Conservation (phyloP, 1,140 invertebrate species). For the Potamilus streckersoni region DNA sequence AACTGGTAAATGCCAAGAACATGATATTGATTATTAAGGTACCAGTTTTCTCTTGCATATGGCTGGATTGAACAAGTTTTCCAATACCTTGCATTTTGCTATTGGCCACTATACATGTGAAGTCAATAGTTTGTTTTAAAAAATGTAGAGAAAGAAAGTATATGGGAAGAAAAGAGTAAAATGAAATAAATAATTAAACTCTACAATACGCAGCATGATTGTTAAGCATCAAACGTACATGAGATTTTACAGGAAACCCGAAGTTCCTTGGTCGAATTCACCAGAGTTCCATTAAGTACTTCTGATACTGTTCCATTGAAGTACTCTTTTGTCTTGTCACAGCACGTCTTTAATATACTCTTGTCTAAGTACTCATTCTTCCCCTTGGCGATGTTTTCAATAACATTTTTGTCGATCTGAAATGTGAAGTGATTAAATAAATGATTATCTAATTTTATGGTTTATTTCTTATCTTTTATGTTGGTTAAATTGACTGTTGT, state of each 20-base stretch:
- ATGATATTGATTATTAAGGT: not conserved
- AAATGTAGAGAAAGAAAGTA: no score
- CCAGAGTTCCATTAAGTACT: not conserved
- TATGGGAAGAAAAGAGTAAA: not conserved
- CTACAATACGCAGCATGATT: not conserved
- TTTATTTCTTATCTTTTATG: not conserved
- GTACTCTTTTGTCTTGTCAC: no score
- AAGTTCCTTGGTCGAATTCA: not conserved
- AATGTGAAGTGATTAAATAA: not conserved
- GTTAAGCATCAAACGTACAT: conserved; percentile 4
- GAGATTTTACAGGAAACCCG: conserved; percentile 4
- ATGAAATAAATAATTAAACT: not conserved
- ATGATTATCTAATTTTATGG: not conserved
- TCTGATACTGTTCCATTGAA: not conserved
- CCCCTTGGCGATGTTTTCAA: conserved; percentile 29
- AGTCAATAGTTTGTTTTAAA: not conserved
- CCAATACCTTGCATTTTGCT: not conserved
- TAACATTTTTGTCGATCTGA: conserved; percentile 31
- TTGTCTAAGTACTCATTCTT: conserved; percentile 14
- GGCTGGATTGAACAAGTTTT: not conserved
- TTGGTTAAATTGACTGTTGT: not conserved
- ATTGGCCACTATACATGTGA: not conserved
- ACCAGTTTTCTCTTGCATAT: not conserved
- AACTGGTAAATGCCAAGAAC: not conserved
- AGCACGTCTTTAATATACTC: conserved; percentile 25